Evolutionary conservation across 2,113 vertebrate species (phyloP).

Genomic region (Campylomormyrus tamandua): DNA sequence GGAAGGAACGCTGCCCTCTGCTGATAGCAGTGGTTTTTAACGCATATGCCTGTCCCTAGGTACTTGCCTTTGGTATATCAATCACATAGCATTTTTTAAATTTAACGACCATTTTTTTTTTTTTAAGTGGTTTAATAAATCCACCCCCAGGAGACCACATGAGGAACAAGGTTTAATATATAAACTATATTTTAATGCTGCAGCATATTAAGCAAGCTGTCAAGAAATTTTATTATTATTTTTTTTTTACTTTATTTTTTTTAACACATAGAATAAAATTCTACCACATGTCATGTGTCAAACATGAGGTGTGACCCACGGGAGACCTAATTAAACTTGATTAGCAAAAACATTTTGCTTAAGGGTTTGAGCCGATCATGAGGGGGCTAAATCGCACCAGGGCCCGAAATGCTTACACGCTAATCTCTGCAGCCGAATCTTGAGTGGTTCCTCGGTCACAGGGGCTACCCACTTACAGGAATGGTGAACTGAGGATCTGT

Average conservation of each 20-base stretch:
- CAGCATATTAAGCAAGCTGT: background rate
- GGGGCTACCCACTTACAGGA: background rate
- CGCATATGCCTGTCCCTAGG: background rate
- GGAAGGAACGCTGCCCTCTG: background rate
- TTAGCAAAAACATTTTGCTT: constrained; percentile 11
- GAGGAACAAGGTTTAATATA: background rate
- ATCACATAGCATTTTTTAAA: background rate
- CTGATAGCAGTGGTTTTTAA: background rate
- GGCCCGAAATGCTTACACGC: background rate
- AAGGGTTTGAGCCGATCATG: constrained; percentile 4
- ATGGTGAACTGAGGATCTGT: background rate
- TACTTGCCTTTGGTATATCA: background rate
- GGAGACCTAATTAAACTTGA: constrained; percentile 13
- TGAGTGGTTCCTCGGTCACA: background rate
- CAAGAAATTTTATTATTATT: background rate
- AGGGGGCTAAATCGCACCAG: too few relatives aligned
- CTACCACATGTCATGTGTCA: background rate
- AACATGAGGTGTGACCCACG: background rate
- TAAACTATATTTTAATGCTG: background rate
- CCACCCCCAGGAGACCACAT: background rate
- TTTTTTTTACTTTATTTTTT: background rate
- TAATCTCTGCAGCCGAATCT: background rate
- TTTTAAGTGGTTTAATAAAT: background rate
- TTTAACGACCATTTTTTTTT: background rate
- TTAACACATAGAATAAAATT: background rate